Conservation (phyloP, 2,888 invertebrate species). For the Neoascia interrupta region DNA sequence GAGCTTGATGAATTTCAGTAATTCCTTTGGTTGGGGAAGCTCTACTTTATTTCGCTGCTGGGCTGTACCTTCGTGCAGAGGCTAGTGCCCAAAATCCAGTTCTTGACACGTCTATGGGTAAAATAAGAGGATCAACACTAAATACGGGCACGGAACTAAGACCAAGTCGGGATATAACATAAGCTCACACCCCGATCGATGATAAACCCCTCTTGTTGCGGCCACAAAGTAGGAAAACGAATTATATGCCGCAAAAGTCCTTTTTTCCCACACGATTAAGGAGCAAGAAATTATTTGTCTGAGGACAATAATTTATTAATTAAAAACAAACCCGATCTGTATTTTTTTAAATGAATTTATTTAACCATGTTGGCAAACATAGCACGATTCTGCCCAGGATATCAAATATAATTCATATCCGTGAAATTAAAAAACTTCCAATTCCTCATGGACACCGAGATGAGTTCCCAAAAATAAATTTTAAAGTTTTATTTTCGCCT, state of each 20-base stretch:
- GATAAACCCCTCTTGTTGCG: slow-evolving; percentile 74
- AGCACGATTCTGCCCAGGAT: no score
- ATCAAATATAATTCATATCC: no score
- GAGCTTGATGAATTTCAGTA: neutral
- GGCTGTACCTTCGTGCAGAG: slow-evolving; percentile 5
- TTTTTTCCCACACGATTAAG: slow-evolving; percentile 74
- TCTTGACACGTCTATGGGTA: slow-evolving; percentile 75
- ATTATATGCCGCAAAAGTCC: slow-evolving; percentile 77
- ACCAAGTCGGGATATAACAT: slow-evolving; percentile 80
- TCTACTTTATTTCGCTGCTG: neutral
- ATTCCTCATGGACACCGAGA: no score
- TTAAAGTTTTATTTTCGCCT: no score
- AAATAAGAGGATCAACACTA: slow-evolving; percentile 79
- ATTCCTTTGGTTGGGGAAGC: slow-evolving; percentile 2
- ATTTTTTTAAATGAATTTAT: no score
- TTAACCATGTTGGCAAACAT: no score
- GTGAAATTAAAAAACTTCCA: no score
- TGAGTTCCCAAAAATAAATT: no score
- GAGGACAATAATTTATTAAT: no score
- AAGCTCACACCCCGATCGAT: slow-evolving; percentile 79
- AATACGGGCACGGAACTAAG: slow-evolving; percentile 77
- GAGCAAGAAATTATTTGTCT: no score
- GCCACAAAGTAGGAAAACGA: slow-evolving; percentile 75
- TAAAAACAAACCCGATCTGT: no score
- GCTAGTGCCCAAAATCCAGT: slow-evolving; percentile 41